Base-by-base conservation (phyloP, 1,140 invertebrate genomes). In the Scaptomyza pallida region DNA sequence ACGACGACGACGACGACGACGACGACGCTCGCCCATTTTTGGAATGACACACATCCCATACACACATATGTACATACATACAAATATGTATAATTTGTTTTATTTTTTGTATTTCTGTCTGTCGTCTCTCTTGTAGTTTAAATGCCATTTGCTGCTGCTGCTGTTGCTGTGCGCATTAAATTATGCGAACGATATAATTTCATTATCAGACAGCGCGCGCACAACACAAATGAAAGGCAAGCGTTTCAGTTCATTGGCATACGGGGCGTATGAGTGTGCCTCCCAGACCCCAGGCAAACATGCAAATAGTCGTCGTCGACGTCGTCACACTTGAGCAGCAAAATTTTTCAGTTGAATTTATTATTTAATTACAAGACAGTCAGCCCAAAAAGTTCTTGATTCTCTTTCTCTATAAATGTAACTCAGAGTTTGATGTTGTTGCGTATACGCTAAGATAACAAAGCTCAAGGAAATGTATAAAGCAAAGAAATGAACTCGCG, bases 161-260 rank as follows among this genome's bases (percentile, higher is more conserved):
- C 21, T 55, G 59, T 78, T 73, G 62, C 76, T 79, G 78, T 75
- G 78, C 60, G 78, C 78, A 76, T 81, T 81, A 76, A 81, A 81
- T 81, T 81, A 81, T 81, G 75, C 80, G 78, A 81, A 81, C 78
- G 72, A 81, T 81, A 81, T 81, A 81, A 81, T 81, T 81, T 81
- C 78, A 81, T 81, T 81, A 81, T 81, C 78, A 81, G 73, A 73
- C 51, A 55, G 56, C 47, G n/a, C n/a, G n/a, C n/a, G n/a, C n/a
- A n/a, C n/a, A n/a, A 73, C 44, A 55, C 50, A 47, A 65, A 26
- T 26, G 26, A 26, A 63, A 17, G 56, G 15, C n/a, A 37, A 56
- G 23, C 43, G 26, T 12, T 51, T 51, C 75, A 80, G 78, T 81
- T 81, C 78, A 81, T 81, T 81, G 78, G 78, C 78, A 81, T 71